Percentiles rank a stretch among this genome's conserved stretches.
These are phyloP conservation scores for Phymastichus coffea DNA, from an alignment of 1,140 invertebrate species.

Conservation along the genomic window DNA sequence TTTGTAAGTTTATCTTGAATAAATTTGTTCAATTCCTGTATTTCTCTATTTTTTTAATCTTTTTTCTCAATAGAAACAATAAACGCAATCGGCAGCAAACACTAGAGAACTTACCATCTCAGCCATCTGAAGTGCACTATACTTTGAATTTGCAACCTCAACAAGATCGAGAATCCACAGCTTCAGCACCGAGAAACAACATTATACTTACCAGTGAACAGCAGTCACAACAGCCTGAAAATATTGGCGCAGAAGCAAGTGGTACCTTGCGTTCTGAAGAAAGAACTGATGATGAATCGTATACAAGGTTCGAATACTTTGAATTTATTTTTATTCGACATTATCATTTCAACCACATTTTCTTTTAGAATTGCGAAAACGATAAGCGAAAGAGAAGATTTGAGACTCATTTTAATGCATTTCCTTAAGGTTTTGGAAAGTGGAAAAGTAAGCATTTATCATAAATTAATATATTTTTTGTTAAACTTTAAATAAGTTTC, in stretches of 20 bases:
- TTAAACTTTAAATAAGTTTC: not conserved
- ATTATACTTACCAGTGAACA: slow-evolving; percentile 30
- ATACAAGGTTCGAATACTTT: slow-evolving; percentile 26
- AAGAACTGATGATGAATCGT: slow-evolving; percentile 37
- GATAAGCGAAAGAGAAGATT: slow-evolving; percentile 3
- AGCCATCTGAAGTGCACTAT: slow-evolving; percentile 38
- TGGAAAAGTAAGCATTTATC: not conserved
- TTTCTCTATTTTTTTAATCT: slow-evolving; percentile 5
- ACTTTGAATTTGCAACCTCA: slow-evolving; percentile 42
- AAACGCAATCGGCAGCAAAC: slow-evolving; percentile 47
- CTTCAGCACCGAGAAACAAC: not conserved
- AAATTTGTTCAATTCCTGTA: not conserved
- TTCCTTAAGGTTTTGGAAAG: slow-evolving; percentile 3
- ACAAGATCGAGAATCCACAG: slow-evolving; percentile 40
- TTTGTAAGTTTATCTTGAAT: slow-evolving; percentile 33
- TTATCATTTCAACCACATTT: slow-evolving; percentile 14
- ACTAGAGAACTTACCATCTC: slow-evolving; percentile 39
- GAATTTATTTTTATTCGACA: not conserved
- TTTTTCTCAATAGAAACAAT: slow-evolving; percentile 38
- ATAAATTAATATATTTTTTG: not conserved
- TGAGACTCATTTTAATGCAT: not conserved
- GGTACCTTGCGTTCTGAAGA: slow-evolving; percentile 37
- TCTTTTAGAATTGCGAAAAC: slow-evolving; percentile 4
- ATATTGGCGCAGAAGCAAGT: slow-evolving; percentile 41
- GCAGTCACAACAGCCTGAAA: slow-evolving; percentile 37